These are phyloP conservation scores for Leptinotarsa texana DNA, from an alignment of 1,140 invertebrate species.

Conservation along the genomic window DNA sequence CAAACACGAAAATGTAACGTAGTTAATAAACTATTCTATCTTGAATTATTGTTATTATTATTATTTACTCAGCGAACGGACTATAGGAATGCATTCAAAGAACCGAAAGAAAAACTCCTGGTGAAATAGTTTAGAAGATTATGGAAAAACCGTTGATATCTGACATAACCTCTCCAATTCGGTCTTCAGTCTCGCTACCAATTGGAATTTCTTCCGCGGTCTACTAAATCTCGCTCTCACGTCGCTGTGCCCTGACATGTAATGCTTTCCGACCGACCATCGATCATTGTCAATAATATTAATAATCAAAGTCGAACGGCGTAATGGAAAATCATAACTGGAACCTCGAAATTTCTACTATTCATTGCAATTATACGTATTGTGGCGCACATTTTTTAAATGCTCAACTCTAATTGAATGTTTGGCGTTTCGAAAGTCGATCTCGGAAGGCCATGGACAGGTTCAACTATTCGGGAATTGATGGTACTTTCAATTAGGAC, in stretches of 20 bases:
- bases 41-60: too few relatives aligned
- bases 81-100: too few relatives aligned
- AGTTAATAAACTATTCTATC: too few relatives aligned
- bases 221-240: not conserved
- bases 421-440: constrained; percentile 7
- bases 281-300: constrained; percentile 54
- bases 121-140: too few relatives aligned
- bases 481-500: constrained; percentile 16
- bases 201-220: not conserved
- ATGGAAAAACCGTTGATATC: too few relatives aligned
- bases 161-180: too few relatives aligned
- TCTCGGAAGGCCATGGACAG: not conserved
- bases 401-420: constrained; percentile 17
- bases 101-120: too few relatives aligned
- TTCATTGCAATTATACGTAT: constrained; percentile 42
- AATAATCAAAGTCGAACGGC: constrained; percentile 49
- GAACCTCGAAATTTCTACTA: constrained; percentile 36
- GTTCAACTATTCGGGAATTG: constrained; percentile 8
- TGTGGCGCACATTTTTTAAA: constrained; percentile 36
- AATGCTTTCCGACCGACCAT: constrained; percentile 40
- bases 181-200: not conserved
- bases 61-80: too few relatives aligned
- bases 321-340: constrained; percentile 35
- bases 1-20: too few relatives aligned
- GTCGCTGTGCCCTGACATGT: constrained; percentile 31